These are phyloP conservation scores for Actinia tenebrosa DNA, from an alignment of 64 coral and sea anemone genomes.

Conservation along the genomic window DNA sequence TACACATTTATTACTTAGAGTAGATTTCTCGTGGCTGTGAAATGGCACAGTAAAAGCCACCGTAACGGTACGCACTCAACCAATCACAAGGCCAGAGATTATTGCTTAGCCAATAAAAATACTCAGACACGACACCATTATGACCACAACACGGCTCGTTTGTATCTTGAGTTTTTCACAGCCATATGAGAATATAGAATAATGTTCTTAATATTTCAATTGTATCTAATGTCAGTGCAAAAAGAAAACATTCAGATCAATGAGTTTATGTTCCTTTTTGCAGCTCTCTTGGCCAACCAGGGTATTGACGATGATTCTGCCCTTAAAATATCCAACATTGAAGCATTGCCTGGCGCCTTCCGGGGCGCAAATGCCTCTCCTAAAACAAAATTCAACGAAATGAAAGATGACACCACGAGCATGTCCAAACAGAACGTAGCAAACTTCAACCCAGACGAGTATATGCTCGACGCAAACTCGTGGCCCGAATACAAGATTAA, in stretches of 20 bases:
- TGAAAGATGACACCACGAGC: background rate
- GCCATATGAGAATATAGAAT: no score
- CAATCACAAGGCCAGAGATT: no score
- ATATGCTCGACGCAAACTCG: conserved; percentile 66
- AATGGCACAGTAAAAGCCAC: no score
- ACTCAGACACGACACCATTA: no score
- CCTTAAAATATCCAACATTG: conserved; percentile 82
- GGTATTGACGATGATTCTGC: conserved; percentile 91
- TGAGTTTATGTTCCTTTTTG: background rate
- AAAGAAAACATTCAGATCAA: background rate
- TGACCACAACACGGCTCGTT: no score
- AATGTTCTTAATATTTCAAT: no score
- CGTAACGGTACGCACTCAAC: no score
- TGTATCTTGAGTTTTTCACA: no score
- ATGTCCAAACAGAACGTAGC: conserved; percentile 20
- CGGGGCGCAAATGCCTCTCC: background rate
- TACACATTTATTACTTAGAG: no score
- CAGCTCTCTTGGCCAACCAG: conserved; percentile 81
- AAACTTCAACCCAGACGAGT: conserved; percentile 55
- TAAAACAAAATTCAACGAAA: conserved; percentile 50
- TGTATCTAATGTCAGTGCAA: no score
- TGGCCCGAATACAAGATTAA: conserved; percentile 92
- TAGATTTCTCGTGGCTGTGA: no score
- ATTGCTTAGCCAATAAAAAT: no score
- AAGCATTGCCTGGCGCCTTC: conserved; percentile 28